Evolutionary conservation across 2,113 vertebrate genomes (phyloP).

Genomic region (Leucoraja erinaceus): DNA sequence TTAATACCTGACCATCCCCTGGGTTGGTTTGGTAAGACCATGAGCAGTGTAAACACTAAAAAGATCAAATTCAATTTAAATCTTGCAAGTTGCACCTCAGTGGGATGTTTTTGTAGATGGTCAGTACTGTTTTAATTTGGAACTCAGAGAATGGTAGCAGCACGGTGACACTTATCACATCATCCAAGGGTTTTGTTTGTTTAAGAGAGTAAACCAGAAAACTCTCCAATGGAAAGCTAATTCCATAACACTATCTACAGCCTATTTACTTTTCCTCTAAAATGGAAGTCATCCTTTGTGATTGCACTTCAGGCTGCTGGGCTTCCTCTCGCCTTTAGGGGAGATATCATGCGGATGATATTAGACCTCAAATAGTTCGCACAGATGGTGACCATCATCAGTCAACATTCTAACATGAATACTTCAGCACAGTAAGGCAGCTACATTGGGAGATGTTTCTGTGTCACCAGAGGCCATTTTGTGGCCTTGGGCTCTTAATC

Average conservation of each 20-base stretch:
- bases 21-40: neutral
- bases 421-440: slow-evolving; percentile 39
- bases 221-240: slow-evolving; percentile 25
- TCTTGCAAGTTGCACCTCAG: neutral
- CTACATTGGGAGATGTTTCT: neutral
- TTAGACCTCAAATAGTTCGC: slow-evolving; percentile 48
- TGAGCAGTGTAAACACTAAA: neutral
- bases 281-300: slow-evolving; percentile 43
- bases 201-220: slow-evolving; percentile 26
- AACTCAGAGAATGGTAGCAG: neutral
- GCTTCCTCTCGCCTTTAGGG: slow-evolving; percentile 41
- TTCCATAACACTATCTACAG: slow-evolving; percentile 34
- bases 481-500: neutral
- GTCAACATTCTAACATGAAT: slow-evolving; percentile 47
- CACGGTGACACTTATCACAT: slow-evolving; percentile 7
- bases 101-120: neutral
- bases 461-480: neutral
- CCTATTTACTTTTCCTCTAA: slow-evolving; percentile 44
- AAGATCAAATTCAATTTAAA: slow-evolving; percentile 27
- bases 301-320: neutral
- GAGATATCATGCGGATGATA: slow-evolving; percentile 38
- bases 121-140: neutral
- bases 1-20: neutral
- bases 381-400: slow-evolving; percentile 50
- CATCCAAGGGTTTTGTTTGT: slow-evolving; percentile 25